Conservation (phyloP, 2,113 vertebrate genomes). For the Terrapene triunguis region DNA sequence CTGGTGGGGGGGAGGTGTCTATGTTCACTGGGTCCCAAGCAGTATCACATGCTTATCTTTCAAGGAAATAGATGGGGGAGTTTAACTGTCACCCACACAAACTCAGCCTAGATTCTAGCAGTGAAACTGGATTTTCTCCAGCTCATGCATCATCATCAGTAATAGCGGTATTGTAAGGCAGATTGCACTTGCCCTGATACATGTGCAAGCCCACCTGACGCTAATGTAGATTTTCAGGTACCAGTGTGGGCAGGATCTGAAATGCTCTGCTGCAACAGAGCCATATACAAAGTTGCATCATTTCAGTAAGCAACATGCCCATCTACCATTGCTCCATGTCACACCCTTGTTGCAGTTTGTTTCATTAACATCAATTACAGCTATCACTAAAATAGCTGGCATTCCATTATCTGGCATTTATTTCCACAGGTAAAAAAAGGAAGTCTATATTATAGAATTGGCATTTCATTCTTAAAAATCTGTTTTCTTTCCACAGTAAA, state of each 20-base stretch:
- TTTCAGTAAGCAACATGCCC: background rate
- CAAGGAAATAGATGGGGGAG: background rate
- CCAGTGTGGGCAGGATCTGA: background rate
- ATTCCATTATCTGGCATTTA: background rate
- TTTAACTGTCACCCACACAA: background rate
- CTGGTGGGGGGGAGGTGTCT: background rate
- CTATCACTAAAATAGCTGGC: background rate
- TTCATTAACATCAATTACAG: conserved; percentile 12
- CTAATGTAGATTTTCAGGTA: background rate
- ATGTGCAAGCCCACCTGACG: background rate
- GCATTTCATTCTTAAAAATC: background rate
- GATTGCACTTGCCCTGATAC: background rate
- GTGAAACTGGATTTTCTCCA: background rate
- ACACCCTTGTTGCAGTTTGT: background rate
- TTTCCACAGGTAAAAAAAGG: background rate
- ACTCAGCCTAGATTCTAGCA: background rate
- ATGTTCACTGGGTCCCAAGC: background rate
- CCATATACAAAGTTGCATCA: background rate
- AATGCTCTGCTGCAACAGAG: background rate
- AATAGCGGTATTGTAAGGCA: background rate
- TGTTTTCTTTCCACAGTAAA: fast-evolving
- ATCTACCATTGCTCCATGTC: background rate
- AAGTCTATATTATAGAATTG: background rate
- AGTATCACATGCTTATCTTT: background rate
- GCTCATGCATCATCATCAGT: background rate